phyloP scores from a whole-genome alignment of 35 echinoderm and acorn worm genomes.

The Acanthaster planci region DNA sequence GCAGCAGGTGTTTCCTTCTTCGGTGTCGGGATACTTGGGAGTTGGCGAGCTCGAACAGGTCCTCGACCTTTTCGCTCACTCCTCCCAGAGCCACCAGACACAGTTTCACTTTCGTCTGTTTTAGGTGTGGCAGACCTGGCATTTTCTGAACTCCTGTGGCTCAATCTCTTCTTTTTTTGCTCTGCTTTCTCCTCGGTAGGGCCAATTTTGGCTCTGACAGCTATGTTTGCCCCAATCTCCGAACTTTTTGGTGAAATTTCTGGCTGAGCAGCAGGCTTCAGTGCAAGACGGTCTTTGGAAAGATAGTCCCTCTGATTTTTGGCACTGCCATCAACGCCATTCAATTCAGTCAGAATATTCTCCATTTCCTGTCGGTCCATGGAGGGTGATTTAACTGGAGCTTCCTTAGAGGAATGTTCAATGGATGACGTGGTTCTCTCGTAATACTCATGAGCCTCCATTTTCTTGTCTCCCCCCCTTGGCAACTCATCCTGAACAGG shows the following conservation, averaged over 20 bases:
- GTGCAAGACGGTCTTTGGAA: neutral
- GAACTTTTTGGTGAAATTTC: neutral
- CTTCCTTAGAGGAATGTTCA: slow-evolving; percentile 14
- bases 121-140: slow-evolving; percentile 11
- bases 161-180: slow-evolving; percentile 57
- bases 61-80: slow-evolving; percentile 59
- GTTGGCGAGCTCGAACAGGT: slow-evolving; percentile 70
- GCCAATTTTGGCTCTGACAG: slow-evolving; percentile 7
- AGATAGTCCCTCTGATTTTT: neutral
- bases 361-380: slow-evolving; percentile 85
- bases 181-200: slow-evolving; percentile 30
- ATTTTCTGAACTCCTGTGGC: slow-evolving; percentile 16
- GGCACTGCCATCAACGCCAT: neutral
- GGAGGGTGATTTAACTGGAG: slow-evolving; percentile 6
- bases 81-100: slow-evolving; percentile 45
- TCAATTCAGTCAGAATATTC: slow-evolving; percentile 46
- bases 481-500: neutral
- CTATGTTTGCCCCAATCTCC: neutral
- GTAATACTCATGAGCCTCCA: neutral
- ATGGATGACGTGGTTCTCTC: neutral
- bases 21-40: slow-evolving; percentile 59
- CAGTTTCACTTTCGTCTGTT: slow-evolving; percentile 46
- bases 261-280: neutral
- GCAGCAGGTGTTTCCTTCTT: slow-evolving; percentile 47
- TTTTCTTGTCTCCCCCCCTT: neutral